Evolutionary conservation across 2,113 vertebrate genomes (phyloP).

Genomic region (Nothocercus julius): DNA sequence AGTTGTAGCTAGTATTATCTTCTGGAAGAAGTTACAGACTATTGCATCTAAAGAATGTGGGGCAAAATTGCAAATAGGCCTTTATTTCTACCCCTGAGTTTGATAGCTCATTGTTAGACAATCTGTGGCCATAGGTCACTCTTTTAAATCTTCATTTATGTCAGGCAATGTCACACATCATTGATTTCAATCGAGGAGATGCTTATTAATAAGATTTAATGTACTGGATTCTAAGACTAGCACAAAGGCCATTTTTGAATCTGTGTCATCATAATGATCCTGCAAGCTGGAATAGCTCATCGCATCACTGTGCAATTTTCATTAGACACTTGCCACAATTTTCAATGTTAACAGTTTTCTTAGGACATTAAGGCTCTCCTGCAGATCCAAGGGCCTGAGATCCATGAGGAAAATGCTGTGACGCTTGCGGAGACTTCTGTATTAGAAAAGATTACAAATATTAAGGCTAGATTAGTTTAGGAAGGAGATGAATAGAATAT

Average conservation of each 20-base stretch:
- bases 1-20: neutral
- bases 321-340: neutral
- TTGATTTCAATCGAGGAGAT: neutral
- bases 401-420: neutral
- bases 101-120: neutral
- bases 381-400: neutral
- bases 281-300: neutral
- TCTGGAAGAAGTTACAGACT: neutral
- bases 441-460: constrained; percentile 14
- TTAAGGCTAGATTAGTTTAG: neutral
- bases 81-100: neutral
- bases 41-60: neutral
- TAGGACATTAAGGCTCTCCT: neutral
- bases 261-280: neutral
- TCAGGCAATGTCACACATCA: neutral
- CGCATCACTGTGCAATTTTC: neutral
- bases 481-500: neutral
- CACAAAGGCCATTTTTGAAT: neutral
- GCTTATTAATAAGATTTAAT: neutral
- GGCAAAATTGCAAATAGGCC: neutral
- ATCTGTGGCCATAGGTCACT: neutral
- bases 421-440: neutral
- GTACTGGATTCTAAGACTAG: neutral
- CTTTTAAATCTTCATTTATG: constrained; percentile 3
- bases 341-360: neutral